These are phyloP conservation scores for Phoxinus dragarum DNA, from an alignment of 2,797 vertebrate genomes.

Conservation along the genomic window DNA sequence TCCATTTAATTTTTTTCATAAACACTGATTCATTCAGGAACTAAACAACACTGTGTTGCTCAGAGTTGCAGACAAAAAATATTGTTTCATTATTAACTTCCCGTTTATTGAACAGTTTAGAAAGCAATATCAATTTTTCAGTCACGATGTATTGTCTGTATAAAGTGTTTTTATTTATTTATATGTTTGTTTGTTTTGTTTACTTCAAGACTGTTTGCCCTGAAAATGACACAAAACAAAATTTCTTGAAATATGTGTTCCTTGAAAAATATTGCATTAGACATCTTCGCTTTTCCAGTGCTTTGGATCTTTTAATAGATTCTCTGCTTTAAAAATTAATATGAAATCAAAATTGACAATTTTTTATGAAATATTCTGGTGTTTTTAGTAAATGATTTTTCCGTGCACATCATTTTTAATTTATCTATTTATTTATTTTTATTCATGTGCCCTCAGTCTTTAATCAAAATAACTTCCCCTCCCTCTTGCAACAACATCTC, in stretches of 20 bases:
- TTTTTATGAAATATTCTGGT: background rate
- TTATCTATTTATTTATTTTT: too few species aligned
- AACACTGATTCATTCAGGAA: too few species aligned
- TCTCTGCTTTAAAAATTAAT: background rate
- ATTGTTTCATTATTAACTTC: too few species aligned
- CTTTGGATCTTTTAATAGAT: slow-evolving; percentile 13
- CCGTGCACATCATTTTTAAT: too few species aligned
- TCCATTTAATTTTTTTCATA: too few species aligned
- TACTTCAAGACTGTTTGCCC: slow-evolving; percentile 66
- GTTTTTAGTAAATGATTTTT: too few species aligned
- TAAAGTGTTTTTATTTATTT: too few species aligned
- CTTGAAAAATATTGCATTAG: slow-evolving; percentile 57
- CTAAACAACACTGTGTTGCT: background rate
- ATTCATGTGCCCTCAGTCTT: background rate
- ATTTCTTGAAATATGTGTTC: slow-evolving; percentile 12
- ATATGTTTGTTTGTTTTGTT: background rate
- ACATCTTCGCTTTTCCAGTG: background rate
- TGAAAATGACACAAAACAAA: slow-evolving; percentile 71
- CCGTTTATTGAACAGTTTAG: background rate
- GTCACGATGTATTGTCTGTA: background rate
- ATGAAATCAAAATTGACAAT: background rate
- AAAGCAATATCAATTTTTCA: background rate
- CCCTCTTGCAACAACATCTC: too few species aligned
- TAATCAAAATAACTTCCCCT: background rate
- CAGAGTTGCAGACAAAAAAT: background rate